These are phyloP conservation scores for Vespertilio murinus DNA, from an alignment of 2,797 vertebrate species.

Conservation along the genomic window DNA sequence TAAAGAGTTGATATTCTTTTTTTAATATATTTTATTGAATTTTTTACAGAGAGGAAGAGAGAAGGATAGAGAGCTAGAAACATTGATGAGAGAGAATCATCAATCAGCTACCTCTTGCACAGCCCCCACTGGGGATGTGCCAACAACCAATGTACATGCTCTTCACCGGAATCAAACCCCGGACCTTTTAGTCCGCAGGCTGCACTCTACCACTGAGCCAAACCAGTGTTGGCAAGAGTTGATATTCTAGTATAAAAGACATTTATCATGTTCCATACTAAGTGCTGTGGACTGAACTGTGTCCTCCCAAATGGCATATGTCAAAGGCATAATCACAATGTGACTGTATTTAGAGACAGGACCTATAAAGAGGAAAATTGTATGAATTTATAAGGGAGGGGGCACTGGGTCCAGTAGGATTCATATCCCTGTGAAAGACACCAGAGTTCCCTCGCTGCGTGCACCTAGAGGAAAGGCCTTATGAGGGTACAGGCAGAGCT, in stretches of 20 bases:
- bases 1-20: not conserved
- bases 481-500: not conserved
- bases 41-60: too few species aligned
- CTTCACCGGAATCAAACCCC: too few species aligned
- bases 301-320: not conserved
- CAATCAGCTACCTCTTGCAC: too few species aligned
- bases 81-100: too few species aligned
- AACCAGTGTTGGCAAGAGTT: too few species aligned
- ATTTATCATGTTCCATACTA: not conserved
- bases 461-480: not conserved
- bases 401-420: not conserved
- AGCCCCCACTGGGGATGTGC: too few species aligned
- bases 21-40: too few species aligned
- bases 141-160: too few species aligned
- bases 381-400: not conserved
- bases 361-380: not conserved
- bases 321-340: not conserved
- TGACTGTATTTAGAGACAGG: not conserved
- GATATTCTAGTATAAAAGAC: not conserved
- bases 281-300: not conserved
- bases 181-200: too few species aligned
- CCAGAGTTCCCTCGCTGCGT: not conserved
- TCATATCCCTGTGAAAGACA: not conserved
- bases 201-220: too few species aligned
- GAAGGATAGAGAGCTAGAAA: too few species aligned